These are phyloP conservation scores for Acronicta alni DNA, from an alignment of 2,888 invertebrate species.

Conservation along the genomic window DNA sequence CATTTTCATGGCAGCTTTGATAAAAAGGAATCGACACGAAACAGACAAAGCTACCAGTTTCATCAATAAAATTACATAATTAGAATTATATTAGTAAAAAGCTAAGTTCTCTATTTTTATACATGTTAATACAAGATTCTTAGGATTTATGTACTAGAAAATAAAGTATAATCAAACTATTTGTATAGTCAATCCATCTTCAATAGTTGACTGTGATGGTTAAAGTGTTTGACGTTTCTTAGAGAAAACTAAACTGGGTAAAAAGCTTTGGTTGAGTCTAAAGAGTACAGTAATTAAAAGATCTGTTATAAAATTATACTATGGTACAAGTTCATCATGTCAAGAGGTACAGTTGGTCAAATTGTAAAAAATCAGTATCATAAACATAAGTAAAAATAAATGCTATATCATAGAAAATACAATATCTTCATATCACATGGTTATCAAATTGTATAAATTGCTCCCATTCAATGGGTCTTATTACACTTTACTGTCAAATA, in stretches of 20 bases:
- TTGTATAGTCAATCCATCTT: neutral
- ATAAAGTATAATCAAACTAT: neutral
- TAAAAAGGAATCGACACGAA: no score
- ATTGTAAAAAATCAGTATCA: constrained; percentile 57
- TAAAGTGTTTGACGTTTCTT: neutral
- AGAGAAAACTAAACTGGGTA: constrained; percentile 29
- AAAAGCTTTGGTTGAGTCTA: constrained; percentile 45
- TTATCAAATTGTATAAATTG: constrained; percentile 57
- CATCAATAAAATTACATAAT: constrained; percentile 11
- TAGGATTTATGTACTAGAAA: constrained; percentile 22
- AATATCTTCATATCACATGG: constrained; percentile 68
- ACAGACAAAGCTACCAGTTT: no score
- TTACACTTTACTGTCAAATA: constrained; percentile 41
- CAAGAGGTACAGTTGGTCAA: constrained; percentile 66
- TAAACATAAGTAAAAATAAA: constrained; percentile 61
- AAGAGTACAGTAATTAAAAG: constrained; percentile 30
- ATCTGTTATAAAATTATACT: constrained; percentile 30
- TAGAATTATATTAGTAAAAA: constrained; percentile 3
- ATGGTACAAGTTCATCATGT: constrained; percentile 63
- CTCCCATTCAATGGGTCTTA: constrained; percentile 24
- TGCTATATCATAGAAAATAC: constrained; percentile 63
- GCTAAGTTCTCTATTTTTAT: neutral
- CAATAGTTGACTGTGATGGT: neutral
- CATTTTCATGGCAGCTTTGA: no score
- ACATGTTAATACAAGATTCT: constrained; percentile 14